Evolutionary conservation across 2,113 vertebrate genomes (phyloP), one percentile per base, ranked within the genome.

Genomic region (Taxidea taxus): DNA sequence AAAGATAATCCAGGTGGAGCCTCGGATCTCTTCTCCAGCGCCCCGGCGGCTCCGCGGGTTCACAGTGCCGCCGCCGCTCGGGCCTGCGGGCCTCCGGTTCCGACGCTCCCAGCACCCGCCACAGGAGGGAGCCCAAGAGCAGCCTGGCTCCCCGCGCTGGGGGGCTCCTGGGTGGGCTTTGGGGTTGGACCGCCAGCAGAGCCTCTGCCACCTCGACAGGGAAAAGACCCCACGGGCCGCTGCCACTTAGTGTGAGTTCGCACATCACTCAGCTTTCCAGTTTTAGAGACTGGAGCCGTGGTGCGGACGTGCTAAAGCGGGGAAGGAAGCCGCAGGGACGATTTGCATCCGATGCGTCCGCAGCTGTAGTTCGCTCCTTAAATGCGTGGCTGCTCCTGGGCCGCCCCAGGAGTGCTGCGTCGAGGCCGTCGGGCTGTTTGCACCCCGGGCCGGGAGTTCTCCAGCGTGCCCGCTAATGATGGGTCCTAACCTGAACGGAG

Each of bases 51-150:
- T 20, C 6, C 25, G 54, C 25, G 1, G 0, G 29, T 9, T 54
- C 37, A 31, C n/a, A 0, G 70, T 56, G 86, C 25, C 13, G 15
- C 20, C 2, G 0, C 62, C 68, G 27, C 10, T 0, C 0, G 6
- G 2, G 31, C 6, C 1, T 29, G 42, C 14, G 1, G 25, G 27
- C 74, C 3, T 6, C 74, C 1, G 42, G 42, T 75, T 29, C 39
- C 3, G 20, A 49, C 31, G 12, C 37, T 44, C 92, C 81, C 4
- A 20, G 12, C 25, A 80, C 92, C 3, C 2, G 9, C 98, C 98
- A 98, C 98, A 3, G 58, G 98, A 97, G 98, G 98, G 98, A 81
- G 98, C 77, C 27, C 83, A n/a, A 94, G 96, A 95, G 92, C 56
- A 96, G 81, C 14, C 25, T 27, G 39, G 47, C 64, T n/a, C 47